These are phyloP conservation scores for Tortricodes alternella DNA, from an alignment of 2,888 invertebrate species.

Conservation along the genomic window DNA sequence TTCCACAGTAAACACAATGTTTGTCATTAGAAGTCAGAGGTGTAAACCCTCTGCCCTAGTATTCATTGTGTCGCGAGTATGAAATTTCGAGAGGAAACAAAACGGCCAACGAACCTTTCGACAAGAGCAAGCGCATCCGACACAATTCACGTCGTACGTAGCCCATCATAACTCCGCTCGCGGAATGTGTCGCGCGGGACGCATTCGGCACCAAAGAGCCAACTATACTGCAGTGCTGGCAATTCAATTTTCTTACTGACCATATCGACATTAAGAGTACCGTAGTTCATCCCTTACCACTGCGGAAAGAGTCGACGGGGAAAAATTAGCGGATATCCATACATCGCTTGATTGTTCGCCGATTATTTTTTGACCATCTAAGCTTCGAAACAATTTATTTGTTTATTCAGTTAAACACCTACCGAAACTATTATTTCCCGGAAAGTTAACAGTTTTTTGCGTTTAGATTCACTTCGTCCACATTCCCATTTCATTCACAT, in stretches of 20 bases:
- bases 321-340: constrained; percentile 23
- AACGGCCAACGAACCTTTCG: constrained; percentile 26
- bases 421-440: no score
- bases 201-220: constrained; percentile 74
- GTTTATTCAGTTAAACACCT: no score
- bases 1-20: constrained; percentile 24
- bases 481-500: no score
- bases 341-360: constrained; percentile 15
- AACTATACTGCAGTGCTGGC: constrained; percentile 53
- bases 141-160: constrained; percentile 33
- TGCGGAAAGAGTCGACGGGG: constrained; percentile 23
- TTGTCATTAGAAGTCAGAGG: background rate
- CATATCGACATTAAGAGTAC: constrained; percentile 53
- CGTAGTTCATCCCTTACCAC: constrained; percentile 43
- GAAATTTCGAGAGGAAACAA: constrained; percentile 28
- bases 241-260: constrained; percentile 79
- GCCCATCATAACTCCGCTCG: constrained; percentile 59
- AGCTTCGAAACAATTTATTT: no score
- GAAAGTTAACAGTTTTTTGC: no score
- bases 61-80: constrained; percentile 14
- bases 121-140: constrained; percentile 5
- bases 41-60: constrained; percentile 10
- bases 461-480: no score
- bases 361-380: constrained; percentile 3
- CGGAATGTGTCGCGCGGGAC: constrained; percentile 69